phyloP scores from a whole-genome alignment of 2,113 vertebrate genomes.

The Anseranas semipalmata region DNA sequence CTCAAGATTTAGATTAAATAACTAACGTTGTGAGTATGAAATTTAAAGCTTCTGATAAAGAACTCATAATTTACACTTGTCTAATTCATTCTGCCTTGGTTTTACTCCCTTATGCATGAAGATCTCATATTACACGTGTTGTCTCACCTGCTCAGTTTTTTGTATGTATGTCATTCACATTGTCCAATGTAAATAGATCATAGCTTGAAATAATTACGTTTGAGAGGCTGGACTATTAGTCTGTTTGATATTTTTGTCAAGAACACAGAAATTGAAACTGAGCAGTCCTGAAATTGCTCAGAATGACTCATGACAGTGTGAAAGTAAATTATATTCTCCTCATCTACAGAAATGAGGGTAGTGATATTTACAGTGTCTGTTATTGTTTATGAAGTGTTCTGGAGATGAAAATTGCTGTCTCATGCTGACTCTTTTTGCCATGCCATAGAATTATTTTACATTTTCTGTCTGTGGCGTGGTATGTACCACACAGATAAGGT shows the following conservation, averaged over 20 bases:
- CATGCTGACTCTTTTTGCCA: not conserved
- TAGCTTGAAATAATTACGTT: not conserved
- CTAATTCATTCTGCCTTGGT: not conserved
- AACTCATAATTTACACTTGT: not conserved
- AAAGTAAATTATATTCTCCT: conserved; percentile 30
- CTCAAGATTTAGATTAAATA: not conserved
- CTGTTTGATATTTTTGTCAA: conserved; percentile 9
- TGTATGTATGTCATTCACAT: not conserved
- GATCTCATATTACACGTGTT: not conserved
- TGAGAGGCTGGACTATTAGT: not conserved
- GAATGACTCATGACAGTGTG: conserved; percentile 11
- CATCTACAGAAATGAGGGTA: not conserved
- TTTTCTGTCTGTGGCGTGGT: not conserved
- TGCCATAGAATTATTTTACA: not conserved
- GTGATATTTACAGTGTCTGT: conserved; percentile 18
- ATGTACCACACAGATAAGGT: not conserved
- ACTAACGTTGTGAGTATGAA: not conserved
- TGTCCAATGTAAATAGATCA: not conserved
- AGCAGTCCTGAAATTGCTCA: conserved; percentile 25
- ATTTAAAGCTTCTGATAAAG: not conserved
- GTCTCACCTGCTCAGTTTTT: not conserved
- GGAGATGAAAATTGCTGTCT: not conserved
- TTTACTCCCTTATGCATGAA: not conserved
- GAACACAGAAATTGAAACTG: conserved; percentile 10
- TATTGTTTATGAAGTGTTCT: conserved; percentile 1